phyloP scores from a whole-genome alignment of 2,888 invertebrate genomes.

The Meteorus colon region DNA sequence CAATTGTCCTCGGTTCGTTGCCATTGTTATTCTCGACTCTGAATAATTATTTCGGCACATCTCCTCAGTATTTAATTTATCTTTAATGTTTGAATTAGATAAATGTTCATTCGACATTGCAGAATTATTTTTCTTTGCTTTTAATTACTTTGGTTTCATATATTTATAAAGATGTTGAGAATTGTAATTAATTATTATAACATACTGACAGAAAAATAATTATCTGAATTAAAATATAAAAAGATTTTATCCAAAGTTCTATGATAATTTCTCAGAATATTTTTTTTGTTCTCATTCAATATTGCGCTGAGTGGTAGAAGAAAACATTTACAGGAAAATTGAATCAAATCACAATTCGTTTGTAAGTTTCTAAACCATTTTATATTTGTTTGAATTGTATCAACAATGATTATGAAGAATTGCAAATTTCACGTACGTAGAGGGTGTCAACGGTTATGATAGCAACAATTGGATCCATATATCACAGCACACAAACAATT shows the following conservation, averaged over 20 bases:
- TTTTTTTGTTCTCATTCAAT: not conserved
- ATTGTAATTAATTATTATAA: not conserved
- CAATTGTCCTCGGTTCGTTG: constrained; percentile 44
- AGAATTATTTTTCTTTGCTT: constrained; percentile 4
- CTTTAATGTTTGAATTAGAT: constrained; percentile 24
- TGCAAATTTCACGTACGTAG: not conserved
- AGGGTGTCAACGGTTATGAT: not conserved
- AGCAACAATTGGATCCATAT: not conserved
- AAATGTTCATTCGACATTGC: constrained; percentile 51
- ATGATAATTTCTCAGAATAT: not conserved
- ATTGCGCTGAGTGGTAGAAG: not conserved
- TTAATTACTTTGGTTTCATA: not conserved
- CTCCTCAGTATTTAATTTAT: constrained; percentile 27
- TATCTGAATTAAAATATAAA: constrained; percentile 7
- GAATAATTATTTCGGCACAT: constrained; percentile 16
- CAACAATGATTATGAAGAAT: no score
- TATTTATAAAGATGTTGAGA: not conserved
- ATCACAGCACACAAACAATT: not conserved
- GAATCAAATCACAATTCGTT: not conserved
- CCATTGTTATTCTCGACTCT: constrained; percentile 39
- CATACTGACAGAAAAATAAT: not conserved
- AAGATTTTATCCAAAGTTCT: not conserved
- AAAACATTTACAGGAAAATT: not conserved
- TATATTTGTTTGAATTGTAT: not conserved
- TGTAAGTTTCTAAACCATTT: not conserved